A percentile compares a stretch with the other conserved stretches of the same genome.
phyloP scores from a whole-genome alignment of 2,888 invertebrate genomes.

The Lypha dubia region DNA sequence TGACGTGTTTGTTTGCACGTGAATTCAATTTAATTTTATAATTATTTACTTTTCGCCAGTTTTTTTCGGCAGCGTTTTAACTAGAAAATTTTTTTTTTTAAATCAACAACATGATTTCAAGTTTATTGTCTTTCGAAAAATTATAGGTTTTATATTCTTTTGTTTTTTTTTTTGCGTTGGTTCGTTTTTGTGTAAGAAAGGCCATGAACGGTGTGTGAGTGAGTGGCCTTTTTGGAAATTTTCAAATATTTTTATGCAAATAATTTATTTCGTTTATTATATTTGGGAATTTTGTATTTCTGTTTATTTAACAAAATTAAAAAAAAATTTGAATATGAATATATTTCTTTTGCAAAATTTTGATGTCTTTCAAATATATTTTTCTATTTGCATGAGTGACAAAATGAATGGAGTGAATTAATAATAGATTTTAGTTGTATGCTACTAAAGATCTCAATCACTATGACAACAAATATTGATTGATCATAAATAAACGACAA shows the following conservation, averaged over 20 bases:
- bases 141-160: not conserved
- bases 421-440: constrained; percentile 22
- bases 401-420: constrained; percentile 1
- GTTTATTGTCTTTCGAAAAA: not conserved
- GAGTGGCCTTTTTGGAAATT: not conserved
- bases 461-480: constrained; percentile 67
- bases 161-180: not conserved
- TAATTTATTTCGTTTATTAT: not conserved
- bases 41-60: too few species aligned
- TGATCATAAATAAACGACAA: constrained; percentile 55
- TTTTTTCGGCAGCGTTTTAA: too few species aligned
- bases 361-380: constrained; percentile 6
- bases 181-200: not conserved
- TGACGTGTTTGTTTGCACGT: too few species aligned
- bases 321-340: not conserved
- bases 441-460: constrained; percentile 57
- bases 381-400: constrained; percentile 34
- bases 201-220: not conserved
- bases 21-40: too few species aligned
- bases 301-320: constrained; percentile 5
- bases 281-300: not conserved
- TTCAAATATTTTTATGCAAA: not conserved
- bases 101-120: too few species aligned
- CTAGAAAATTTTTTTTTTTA: too few species aligned
- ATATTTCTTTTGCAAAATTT: not conserved